Evolutionary conservation across 2,797 vertebrate species (phyloP), one percentile per base, ranked within the genome.

Genomic region (Microctenopoma lineatum): DNA sequence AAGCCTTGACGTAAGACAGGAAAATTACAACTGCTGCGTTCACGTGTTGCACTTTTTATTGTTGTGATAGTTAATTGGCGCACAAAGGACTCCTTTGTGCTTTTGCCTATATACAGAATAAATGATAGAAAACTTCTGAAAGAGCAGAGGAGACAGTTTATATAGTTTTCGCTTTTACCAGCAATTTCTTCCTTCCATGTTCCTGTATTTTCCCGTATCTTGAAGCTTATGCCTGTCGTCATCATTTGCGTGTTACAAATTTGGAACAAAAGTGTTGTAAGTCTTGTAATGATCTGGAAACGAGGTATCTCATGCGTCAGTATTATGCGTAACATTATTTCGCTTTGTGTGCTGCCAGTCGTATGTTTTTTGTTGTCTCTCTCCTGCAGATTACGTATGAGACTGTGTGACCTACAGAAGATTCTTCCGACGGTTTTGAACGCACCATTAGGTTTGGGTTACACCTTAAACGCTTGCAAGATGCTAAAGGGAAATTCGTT

Each of bases 401-500:
- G 32, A 2, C 32, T 34, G 32, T 10, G 7, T 8, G 16, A 9
- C 44, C 6, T 0, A 48, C 8, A 2, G 0, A 0, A 0, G 16
- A 5, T 0, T 26, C 0, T 73, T 73, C 57, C 58, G 26, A 77
- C 5, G 74, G 32, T 1, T 42, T 0, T 80, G 75, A 92, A 92
- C 1, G 75, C 67, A 59, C 0, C 88, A 57, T 56, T 44, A 1
- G 81, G 79, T 83, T 80, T 71, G 59, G 77, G 75, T 79, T 85
- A 76, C 78, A 46, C 81, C 69, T 81, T 58, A 66, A 67, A 27
- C 64, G 83, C 16, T 71, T 42, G 25, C 56, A 87, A 87, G 73
- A 90, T 90, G 84, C 80, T 72, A 73, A 75, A 54, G 53, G 52
- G 66, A 78, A 84, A 72, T n/a, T 64, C 36, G 21, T 13, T 83